Evolutionary conservation across 2,797 vertebrate genomes (phyloP).

Genomic region (Chaenodraco wilsoni): DNA sequence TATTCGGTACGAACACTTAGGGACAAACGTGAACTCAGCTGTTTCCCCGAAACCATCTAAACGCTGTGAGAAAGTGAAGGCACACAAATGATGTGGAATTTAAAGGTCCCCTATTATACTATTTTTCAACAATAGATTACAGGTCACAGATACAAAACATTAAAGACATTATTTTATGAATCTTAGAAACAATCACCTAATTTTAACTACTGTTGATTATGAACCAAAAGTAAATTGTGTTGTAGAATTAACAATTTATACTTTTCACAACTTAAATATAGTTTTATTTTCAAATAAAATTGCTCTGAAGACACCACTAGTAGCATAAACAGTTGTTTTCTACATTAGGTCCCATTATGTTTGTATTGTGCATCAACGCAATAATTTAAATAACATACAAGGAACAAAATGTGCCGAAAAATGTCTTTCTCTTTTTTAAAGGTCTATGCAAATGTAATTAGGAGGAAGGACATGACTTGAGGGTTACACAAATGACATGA

Average conservation of each 20-base stretch:
- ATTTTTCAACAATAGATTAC: no score
- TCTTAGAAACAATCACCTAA: no score
- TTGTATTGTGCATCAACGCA: neutral
- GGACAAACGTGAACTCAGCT: accelerated
- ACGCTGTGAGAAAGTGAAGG: neutral
- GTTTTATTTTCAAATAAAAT: no score
- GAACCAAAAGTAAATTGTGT: no score
- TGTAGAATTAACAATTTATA: no score
- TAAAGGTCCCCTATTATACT: no score
- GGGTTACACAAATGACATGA: neutral
- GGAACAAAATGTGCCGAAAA: no score
- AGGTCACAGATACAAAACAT: no score
- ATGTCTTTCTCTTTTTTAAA: neutral
- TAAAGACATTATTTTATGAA: no score
- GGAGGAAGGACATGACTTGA: neutral
- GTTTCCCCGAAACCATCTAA: accelerated
- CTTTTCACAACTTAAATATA: no score
- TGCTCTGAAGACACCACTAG: neutral
- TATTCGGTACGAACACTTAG: slow-evolving; percentile 12
- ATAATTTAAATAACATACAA: no score
- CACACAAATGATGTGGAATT: neutral
- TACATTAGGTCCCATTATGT: neutral
- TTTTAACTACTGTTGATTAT: no score
- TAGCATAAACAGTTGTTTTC: neutral
- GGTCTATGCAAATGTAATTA: neutral